Base-by-base conservation (phyloP, 37 sponge, comb jelly and placozoan species). In the Bolinopsis microptera region DNA sequence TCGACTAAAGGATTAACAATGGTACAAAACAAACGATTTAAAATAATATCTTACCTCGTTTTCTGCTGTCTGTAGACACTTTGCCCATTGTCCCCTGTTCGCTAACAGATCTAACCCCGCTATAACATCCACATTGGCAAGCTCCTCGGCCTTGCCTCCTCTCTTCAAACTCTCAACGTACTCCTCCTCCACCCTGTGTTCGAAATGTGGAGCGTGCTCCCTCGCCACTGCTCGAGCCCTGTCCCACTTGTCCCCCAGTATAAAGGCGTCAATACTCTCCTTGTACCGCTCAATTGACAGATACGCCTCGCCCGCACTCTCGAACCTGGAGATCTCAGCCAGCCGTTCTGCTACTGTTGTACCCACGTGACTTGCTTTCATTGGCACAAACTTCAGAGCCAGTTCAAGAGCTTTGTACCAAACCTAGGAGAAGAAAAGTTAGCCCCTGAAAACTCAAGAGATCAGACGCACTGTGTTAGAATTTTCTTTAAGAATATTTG, bases 21-120 rank as follows among this genome's bases (percentile, higher is more conserved):
- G 9, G 9, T 61, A 9, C 16, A 61, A 61, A 18, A 61, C n/a
- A n/a, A n/a, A n/a, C 9, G 24, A 8, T 26, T 0, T 33, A 21
- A 70, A 3, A 9, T 61, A 9, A n/a, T n/a, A n/a, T 92, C 74
- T 70, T 9, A 77, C 80, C 94, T 97, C 96, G 38, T 98, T 83
- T 72, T 94, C 93, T 35, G 97, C 97, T 67, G 97, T 94, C 76
- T 95, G 95, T 3, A 99, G 76, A 90, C 99, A 99, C 75, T 95
- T 96, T 32, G 96, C 97, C 99, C 99, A 99, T 18, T 99, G 94
- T 69, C 97, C 95, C 82, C 92, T 74, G 69, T 95, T 92, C 8
- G 95, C 94, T 69, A 96, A 96, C 96, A 99, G 96, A 93, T 95
- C 95, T 67, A 99, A 95, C 40, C 98, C 99, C 90, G 98, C 96